Evolutionary conservation across 2,797 vertebrate genomes (phyloP).

Genomic region (Catharus ustulatus): DNA sequence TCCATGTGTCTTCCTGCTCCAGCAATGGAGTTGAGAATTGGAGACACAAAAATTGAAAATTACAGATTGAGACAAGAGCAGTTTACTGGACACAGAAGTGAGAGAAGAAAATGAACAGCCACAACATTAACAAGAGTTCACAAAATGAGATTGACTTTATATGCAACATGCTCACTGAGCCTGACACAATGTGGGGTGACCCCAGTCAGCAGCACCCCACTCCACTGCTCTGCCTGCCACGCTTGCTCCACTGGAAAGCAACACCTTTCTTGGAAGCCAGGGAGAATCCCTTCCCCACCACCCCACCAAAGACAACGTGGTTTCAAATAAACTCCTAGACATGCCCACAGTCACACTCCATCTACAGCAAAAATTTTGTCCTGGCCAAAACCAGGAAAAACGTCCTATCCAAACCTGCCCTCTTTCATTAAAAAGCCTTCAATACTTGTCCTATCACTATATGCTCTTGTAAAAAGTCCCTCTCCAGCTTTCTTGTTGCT

Average conservation of each 20-base stretch:
- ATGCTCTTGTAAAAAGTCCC: neutral
- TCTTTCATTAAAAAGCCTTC: neutral
- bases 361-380: neutral
- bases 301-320: neutral
- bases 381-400: neutral
- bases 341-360: neutral
- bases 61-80: no score
- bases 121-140: neutral
- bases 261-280: neutral
- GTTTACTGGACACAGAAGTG: neutral
- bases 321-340: neutral
- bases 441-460: neutral
- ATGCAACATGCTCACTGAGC: neutral
- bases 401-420: neutral
- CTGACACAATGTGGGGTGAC: accelerated
- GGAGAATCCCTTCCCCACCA: neutral
- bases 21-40: neutral
- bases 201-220: neutral
- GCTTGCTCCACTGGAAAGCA: neutral
- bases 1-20: accelerated
- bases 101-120: neutral
- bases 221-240: accelerated
- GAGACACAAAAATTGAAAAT: neutral
- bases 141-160: neutral
- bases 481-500: neutral